Evolutionary conservation across 2,113 vertebrate species (phyloP).

Genomic region (Poeciliopsis turrubarensis): DNA sequence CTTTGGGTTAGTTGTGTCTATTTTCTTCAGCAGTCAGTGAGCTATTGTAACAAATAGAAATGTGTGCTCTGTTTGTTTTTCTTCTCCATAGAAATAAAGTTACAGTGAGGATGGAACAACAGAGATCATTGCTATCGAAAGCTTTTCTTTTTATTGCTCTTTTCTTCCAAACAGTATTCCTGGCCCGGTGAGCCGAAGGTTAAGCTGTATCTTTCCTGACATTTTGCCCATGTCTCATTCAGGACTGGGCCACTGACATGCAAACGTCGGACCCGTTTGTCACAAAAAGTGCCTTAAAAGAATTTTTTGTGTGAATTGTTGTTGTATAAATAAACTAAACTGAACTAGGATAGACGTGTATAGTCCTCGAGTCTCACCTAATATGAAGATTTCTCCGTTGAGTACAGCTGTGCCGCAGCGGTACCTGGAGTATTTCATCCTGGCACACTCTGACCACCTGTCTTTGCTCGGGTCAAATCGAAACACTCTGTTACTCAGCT

Average conservation of each 20-base stretch:
- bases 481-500: conserved; percentile 86
- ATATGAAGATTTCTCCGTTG: conserved; percentile 88
- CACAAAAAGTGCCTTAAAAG: background rate
- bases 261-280: background rate
- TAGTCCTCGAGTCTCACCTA: conserved; percentile 80
- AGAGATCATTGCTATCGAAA: background rate
- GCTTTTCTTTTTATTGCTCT: background rate
- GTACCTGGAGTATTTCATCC: conserved; percentile 90
- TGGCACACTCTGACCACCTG: conserved; percentile 82
- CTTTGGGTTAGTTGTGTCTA: background rate
- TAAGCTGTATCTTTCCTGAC: too few relatives aligned
- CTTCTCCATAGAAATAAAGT: background rate
- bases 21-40: background rate
- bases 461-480: conserved; percentile 86
- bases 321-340: background rate
- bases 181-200: too few relatives aligned
- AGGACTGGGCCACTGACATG: background rate
- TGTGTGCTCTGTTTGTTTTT: background rate
- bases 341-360: background rate
- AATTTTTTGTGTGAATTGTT: background rate
- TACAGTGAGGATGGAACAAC: background rate
- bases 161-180: too few relatives aligned
- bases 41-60: background rate
- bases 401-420: conserved; percentile 87
- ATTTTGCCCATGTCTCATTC: background rate